Evolutionary conservation across 2,797 vertebrate genomes (phyloP).

Genomic region (Lepilemur septentrionalis): DNA sequence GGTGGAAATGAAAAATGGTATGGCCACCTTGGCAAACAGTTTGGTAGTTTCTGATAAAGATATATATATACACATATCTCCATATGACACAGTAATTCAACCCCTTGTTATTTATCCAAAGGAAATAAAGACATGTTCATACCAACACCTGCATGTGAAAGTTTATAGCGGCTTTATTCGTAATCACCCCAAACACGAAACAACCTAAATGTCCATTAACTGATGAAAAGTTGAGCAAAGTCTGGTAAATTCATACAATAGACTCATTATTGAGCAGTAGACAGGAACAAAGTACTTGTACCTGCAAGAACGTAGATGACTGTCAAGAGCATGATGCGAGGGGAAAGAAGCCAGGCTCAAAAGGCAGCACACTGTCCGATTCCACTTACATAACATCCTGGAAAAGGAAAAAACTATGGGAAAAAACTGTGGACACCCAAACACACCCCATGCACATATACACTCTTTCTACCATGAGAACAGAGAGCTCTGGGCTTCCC

Average conservation of each 20-base stretch:
- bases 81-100: background rate
- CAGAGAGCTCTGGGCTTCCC: background rate
- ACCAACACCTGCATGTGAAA: background rate
- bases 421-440: background rate
- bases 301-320: background rate
- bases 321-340: background rate
- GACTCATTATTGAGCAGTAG: background rate
- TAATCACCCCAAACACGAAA: background rate
- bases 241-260: background rate
- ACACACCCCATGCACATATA: accelerated
- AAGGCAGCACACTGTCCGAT: background rate
- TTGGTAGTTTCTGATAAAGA: background rate
- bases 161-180: background rate
- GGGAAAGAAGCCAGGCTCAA: background rate
- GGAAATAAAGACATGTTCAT: background rate
- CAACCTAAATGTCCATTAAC: background rate
- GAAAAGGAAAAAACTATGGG: background rate
- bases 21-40: background rate
- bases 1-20: background rate
- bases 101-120: background rate
- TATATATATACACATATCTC: background rate
- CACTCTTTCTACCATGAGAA: accelerated
- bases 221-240: background rate
- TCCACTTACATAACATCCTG: background rate
- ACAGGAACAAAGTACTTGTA: background rate